phyloP scores from a whole-genome alignment of 2,888 invertebrate genomes.

The Noctuana brunneofusca region DNA sequence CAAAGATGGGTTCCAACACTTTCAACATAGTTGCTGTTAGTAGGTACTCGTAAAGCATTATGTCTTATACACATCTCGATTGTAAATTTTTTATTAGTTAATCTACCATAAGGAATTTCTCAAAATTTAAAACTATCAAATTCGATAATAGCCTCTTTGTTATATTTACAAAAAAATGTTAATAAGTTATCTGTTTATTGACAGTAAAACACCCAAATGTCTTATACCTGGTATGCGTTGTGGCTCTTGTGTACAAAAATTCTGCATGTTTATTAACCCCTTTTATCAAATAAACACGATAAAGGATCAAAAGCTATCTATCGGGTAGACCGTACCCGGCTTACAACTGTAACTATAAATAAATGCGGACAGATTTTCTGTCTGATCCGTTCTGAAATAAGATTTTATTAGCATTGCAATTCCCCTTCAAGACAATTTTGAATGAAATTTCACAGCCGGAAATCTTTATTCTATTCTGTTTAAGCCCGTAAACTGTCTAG shows the following conservation, averaged over 20 bases:
- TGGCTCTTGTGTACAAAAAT: no score
- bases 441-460: background rate
- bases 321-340: conserved; percentile 18
- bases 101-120: background rate
- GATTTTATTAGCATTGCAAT: conserved; percentile 25
- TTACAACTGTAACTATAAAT: conserved; percentile 32
- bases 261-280: background rate
- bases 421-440: conserved; percentile 5
- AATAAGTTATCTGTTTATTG: background rate
- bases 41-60: no score
- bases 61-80: no score
- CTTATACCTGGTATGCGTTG: background rate
- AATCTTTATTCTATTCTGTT: background rate
- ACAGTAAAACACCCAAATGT: background rate
- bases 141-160: no score
- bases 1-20: background rate
- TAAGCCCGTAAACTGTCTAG: background rate
- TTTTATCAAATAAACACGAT: conserved; percentile 32
- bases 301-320: conserved; percentile 38
- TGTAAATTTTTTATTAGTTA: background rate
- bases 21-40: no score
- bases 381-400: conserved; percentile 11
- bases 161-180: background rate
- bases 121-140: background rate
- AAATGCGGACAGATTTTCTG: conserved; percentile 30